These are phyloP conservation scores for Polylopha cassiicola DNA, from an alignment of 2,888 invertebrate genomes.

Conservation along the genomic window DNA sequence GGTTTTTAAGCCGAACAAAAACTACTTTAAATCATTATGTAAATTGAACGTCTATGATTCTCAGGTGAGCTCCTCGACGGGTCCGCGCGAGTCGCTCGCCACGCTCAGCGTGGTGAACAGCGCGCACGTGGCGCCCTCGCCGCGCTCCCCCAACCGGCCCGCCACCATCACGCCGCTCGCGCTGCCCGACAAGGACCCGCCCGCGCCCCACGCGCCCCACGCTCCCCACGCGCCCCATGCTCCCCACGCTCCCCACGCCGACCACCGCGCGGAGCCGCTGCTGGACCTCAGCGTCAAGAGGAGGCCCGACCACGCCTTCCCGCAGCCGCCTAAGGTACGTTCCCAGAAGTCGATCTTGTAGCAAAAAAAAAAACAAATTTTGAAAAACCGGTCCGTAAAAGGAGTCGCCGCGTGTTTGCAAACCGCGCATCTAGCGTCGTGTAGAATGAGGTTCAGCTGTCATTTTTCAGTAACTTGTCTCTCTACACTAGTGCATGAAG, in stretches of 20 bases:
- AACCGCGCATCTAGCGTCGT: no score
- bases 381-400: no score
- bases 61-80: constrained; percentile 42
- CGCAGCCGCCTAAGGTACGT: constrained; percentile 48
- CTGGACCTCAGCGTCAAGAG: constrained; percentile 59
- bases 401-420: no score
- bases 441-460: no score
- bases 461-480: no score
- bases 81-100: constrained; percentile 73
- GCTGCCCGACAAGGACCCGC: constrained; percentile 35
- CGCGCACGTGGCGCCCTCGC: constrained; percentile 44
- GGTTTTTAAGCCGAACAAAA: no score
- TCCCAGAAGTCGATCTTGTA: no score
- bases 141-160: constrained; percentile 74
- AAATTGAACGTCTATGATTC: constrained; percentile 9
- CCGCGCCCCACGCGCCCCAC: constrained; percentile 32
- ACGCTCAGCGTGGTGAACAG: constrained; percentile 83
- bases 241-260: constrained; percentile 70
- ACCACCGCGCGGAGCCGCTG: constrained; percentile 72
- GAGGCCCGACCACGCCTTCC: constrained; percentile 11
- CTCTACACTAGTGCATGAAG: no score
- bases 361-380: no score
- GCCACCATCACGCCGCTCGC: constrained; percentile 81
- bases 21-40: no score
- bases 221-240: constrained; percentile 65